Percentiles rank a stretch among this genome's conserved stretches.
Evolutionary conservation across 2,888 invertebrate genomes (phyloP).

Genomic region (Leptopterna dolabrata): DNA sequence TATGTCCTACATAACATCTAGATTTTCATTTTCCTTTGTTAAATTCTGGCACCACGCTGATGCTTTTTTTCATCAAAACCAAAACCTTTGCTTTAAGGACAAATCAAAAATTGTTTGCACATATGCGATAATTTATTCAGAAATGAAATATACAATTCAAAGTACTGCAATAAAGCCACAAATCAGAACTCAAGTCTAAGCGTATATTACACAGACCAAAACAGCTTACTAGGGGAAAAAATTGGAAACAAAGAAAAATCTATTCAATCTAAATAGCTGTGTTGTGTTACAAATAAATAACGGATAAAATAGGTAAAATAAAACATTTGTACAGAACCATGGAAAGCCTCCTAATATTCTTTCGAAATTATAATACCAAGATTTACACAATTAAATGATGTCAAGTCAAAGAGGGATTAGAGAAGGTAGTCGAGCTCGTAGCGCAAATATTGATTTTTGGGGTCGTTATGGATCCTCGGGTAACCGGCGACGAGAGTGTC

Average conservation of each 20-base stretch:
- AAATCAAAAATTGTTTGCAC: too few species aligned
- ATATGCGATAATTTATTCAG: not conserved
- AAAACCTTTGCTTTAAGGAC: too few species aligned
- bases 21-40: too few species aligned
- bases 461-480: conserved; percentile 95
- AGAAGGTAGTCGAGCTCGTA: conserved; percentile 94
- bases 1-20: too few species aligned
- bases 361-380: not conserved
- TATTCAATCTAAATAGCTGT: not conserved
- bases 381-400: not conserved
- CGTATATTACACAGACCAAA: not conserved
- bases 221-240: not conserved
- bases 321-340: not conserved
- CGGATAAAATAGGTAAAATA: not conserved
- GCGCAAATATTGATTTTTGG: conserved; percentile 91
- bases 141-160: not conserved
- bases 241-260: not conserved
- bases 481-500: conserved; percentile 97
- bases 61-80: too few species aligned
- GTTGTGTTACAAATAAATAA: not conserved
- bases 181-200: not conserved
- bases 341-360: not conserved
- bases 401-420: conserved; percentile 69
- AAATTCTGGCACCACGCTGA: too few species aligned
- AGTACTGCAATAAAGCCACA: not conserved